These are phyloP conservation scores for Chrysogorgia sp. DNA, from an alignment of 92 coral and sea anemone species.

Conservation along the genomic window DNA sequence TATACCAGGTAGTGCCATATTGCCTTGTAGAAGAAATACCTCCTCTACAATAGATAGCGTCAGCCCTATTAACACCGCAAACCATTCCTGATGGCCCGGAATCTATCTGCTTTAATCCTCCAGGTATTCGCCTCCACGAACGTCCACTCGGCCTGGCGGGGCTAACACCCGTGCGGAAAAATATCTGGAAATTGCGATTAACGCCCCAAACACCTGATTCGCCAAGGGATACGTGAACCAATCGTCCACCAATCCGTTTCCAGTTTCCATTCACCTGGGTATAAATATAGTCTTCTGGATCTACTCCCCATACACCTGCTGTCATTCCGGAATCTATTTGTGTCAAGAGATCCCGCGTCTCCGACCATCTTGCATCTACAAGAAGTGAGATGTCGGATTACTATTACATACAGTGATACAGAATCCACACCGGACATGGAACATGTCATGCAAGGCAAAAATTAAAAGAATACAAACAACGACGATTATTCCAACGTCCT, in stretches of 20 bases:
- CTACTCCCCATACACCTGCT: conserved; percentile 10
- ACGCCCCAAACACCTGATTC: conserved; percentile 6
- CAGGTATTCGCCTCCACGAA: too few relatives aligned
- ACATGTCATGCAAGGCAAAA: too few relatives aligned
- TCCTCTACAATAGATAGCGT: conserved; percentile 38
- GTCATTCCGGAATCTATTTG: conserved; percentile 40
- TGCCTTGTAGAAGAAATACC: conserved; percentile 19
- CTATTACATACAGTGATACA: too few relatives aligned
- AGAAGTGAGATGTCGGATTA: neutral
- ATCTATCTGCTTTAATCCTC: too few relatives aligned
- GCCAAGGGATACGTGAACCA: neutral
- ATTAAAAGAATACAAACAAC: too few relatives aligned
- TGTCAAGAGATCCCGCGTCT: conserved; percentile 9
- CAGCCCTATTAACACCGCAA: too few relatives aligned
- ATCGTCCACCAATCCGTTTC: conserved; percentile 1
- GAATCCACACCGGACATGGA: too few relatives aligned
- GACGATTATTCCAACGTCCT: too few relatives aligned
- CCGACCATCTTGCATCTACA: conserved; percentile 17
- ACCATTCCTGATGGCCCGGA: too few relatives aligned
- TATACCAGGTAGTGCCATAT: neutral
- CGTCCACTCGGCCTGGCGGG: too few relatives aligned
- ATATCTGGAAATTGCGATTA: neutral
- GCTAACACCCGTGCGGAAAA: neutral
- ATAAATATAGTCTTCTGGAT: conserved; percentile 14
- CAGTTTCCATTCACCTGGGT: conserved; percentile 7